Conservation (phyloP, 2,888 invertebrate genomes). For the Dioctria linearis region DNA sequence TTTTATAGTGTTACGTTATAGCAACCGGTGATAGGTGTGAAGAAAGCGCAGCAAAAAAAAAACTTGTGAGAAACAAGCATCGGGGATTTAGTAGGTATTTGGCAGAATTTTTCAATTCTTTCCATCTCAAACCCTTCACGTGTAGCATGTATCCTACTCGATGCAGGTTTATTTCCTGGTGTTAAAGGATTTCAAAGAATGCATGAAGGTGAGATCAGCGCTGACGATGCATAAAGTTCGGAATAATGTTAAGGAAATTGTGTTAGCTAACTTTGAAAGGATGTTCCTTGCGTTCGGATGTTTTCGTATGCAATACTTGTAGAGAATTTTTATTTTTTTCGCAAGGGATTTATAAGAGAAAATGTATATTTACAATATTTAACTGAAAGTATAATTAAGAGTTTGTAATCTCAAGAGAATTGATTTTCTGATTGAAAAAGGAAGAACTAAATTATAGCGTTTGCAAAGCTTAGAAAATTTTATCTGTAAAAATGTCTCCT, state of each 20-base stretch:
- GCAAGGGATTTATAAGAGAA: too few species aligned
- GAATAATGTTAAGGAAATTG: constrained; percentile 25
- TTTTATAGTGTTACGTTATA: background rate
- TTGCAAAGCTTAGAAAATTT: too few species aligned
- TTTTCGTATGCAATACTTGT: too few species aligned
- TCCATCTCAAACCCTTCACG: background rate
- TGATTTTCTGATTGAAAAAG: too few species aligned
- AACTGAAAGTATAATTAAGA: too few species aligned
- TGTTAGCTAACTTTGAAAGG: background rate
- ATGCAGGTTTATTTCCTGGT: constrained; percentile 26
- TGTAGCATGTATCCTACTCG: background rate
- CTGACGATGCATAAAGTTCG: constrained; percentile 15
- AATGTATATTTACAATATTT: too few species aligned
- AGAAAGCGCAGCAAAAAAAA: constrained; percentile 9
- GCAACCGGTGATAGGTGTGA: constrained; percentile 22
- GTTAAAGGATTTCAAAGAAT: constrained; percentile 31
- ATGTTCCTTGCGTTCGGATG: too few species aligned
- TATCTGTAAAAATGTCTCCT: too few species aligned
- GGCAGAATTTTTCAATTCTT: constrained; percentile 38
- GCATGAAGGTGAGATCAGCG: constrained; percentile 15
- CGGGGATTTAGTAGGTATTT: constrained; percentile 15
- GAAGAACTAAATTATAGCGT: too few species aligned
- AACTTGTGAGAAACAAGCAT: constrained; percentile 3
- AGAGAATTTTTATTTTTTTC: too few species aligned
- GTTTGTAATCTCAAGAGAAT: too few species aligned